Base-by-base conservation (phyloP, 2,113 vertebrate genomes). In the Mionectes macconnelli region DNA sequence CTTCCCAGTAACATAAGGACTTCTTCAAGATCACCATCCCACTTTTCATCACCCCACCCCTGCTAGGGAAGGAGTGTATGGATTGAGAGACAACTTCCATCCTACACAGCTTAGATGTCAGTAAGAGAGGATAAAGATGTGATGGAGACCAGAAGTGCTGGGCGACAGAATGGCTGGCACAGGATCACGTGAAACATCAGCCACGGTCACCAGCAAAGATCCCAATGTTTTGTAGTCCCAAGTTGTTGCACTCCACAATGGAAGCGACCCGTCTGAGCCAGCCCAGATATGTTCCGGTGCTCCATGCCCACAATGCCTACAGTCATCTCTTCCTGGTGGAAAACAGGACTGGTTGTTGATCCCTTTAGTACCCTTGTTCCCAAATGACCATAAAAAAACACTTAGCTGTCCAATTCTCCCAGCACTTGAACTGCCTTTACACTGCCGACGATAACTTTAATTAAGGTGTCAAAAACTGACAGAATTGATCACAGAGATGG, bases 91-190 rank as follows among this genome's bases (percentile, higher is more conserved):
- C 47, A 79, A 37, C 44, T 45, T 35, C 25, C 16, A 6, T 57
- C 53, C 57, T 77, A 11, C 0, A 0, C 1, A 40, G 17, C 12
- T 70, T 39, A n/a, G 60, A 86, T 8, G 12, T 30, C 92, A 92
- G 28, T 47, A 87, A 86, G 25, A 79, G 39, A 83, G 52, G 53
- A 33, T 64, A 35, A 93, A 78, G 50, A 70, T 3, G 10, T 39
- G 72, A 88, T 35, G 69, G 84, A 92, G 89, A 59, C 47, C 85
- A 95, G 56, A 97, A 81, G 50, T 18, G 50, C 21, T 15, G 74
- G 39, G 16, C 70, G 80, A 14, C 76, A 70, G 85, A 83, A 79
- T 72, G 63, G 81, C 69, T 96, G 89, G 87, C 89, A 45, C 4
- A 21, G 31, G 19, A 76, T 69, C 62, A 72, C 68, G 78, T 13